Conservation (phyloP, 2,797 vertebrate species). For the Sternarchorhynchus goeldii region DNA sequence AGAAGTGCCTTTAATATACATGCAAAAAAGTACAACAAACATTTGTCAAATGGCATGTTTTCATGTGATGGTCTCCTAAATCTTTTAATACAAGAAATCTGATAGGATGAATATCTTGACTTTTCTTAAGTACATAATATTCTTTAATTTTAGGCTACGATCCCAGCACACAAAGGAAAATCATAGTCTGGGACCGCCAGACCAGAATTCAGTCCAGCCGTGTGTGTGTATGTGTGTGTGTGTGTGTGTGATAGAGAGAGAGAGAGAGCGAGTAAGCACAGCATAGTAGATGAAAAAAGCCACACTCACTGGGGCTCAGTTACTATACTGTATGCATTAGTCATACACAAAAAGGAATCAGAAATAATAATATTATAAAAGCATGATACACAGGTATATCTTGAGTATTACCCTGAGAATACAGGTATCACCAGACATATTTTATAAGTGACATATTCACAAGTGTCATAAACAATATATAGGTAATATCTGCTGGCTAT, state of each 20-base stretch:
- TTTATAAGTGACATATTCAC: background rate
- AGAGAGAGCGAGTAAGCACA: conserved; percentile 60
- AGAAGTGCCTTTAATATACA: background rate
- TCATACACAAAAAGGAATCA: background rate
- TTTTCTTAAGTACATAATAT: conserved; percentile 21
- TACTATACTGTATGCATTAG: too few relatives aligned
- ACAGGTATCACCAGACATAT: too few relatives aligned
- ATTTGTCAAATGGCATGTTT: conserved; percentile 19
- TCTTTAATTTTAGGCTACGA: conserved; percentile 13
- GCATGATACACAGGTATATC: background rate
- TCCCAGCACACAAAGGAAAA: conserved; percentile 57
- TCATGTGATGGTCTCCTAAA: conserved; percentile 14
- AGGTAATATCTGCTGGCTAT: background rate
- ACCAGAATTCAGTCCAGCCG: conserved; percentile 48
- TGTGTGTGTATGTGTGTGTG: too few relatives aligned
- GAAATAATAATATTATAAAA: background rate
- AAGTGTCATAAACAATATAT: conserved; percentile 6
- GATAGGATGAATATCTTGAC: conserved; percentile 11
- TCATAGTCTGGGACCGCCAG: conserved; percentile 60
- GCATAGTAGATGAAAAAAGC: background rate
- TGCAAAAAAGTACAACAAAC: background rate
- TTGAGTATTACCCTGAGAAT: too few relatives aligned
- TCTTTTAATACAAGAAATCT: conserved; percentile 7
- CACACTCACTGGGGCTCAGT: background rate
- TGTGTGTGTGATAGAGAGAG: conserved; percentile 48